These are phyloP conservation scores for Mycetomoellerius zeteki DNA, from an alignment of 1,140 invertebrate genomes.

Conservation along the genomic window DNA sequence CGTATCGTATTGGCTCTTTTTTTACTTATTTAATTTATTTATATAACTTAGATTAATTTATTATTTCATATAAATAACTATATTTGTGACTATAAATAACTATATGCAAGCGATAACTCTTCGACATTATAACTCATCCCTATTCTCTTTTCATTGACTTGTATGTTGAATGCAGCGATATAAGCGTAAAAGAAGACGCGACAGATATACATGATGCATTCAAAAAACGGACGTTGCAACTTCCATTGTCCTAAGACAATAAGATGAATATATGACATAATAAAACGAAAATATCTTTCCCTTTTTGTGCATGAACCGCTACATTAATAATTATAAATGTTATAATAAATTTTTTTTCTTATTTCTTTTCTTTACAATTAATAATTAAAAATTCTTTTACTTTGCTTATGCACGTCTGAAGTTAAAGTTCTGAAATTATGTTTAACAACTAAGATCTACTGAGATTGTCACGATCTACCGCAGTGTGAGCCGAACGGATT, in stretches of 20 bases:
- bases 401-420: not conserved
- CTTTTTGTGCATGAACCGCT: conserved; percentile 12
- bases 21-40: too few species aligned
- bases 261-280: conserved; percentile 53
- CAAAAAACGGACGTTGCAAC: conserved; percentile 65
- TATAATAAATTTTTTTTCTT: not conserved
- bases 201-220: conserved; percentile 1
- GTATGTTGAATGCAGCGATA: not conserved
- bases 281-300: conserved; percentile 18
- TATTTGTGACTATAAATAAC: not conserved
- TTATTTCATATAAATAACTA: conserved; percentile 1
- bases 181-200: not conserved
- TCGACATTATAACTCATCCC: not conserved
- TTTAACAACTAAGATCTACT: too few species aligned
- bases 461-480: conserved; percentile 35
- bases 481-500: conserved; percentile 62
- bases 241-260: conserved; percentile 55
- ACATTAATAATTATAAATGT: conserved; percentile 38
- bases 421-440: too few species aligned
- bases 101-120: not conserved
- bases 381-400: conserved; percentile 5
- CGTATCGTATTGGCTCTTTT: too few species aligned
- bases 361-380: not conserved
- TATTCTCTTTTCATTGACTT: conserved; percentile 33
- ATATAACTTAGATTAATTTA: too few species aligned